A percentile compares a stretch with the other conserved stretches of the same genome.
These are phyloP conservation scores for Apodemus speciosus DNA, from an alignment of 2,113 vertebrate genomes.

Conservation along the genomic window DNA sequence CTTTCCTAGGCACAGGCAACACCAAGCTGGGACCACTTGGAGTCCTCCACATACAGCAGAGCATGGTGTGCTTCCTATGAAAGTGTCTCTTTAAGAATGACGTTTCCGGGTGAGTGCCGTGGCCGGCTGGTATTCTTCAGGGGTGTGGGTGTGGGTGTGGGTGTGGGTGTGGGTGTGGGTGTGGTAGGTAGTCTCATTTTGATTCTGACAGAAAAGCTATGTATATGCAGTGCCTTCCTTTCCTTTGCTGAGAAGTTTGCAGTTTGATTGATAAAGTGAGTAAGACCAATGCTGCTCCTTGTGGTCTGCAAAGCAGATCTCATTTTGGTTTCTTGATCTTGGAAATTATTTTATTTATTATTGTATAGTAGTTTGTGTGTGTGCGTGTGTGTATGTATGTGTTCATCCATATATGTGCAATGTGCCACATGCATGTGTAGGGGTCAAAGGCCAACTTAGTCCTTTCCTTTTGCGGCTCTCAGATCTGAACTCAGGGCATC, in stretches of 20 bases:
- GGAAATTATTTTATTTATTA: background rate
- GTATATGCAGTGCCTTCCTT: background rate
- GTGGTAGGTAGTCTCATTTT: background rate
- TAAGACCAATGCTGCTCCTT: background rate
- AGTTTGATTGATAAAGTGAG: background rate
- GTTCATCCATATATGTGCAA: too few species aligned
- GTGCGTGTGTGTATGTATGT: background rate
- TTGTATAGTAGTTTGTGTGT: background rate
- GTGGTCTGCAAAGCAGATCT: background rate
- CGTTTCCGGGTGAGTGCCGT: background rate
- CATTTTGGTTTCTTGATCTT: background rate
- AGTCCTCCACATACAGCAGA: background rate
- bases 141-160: too few species aligned
- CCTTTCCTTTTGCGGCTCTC: background rate
- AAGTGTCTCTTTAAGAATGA: conserved; percentile 22
- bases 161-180: too few species aligned
- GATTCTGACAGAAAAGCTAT: conserved; percentile 36
- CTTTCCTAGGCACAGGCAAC: background rate
- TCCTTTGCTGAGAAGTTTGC: background rate
- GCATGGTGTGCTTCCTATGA: background rate
- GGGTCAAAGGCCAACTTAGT: background rate
- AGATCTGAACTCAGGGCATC: background rate
- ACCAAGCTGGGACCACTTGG: background rate
- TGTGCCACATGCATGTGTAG: too few species aligned
- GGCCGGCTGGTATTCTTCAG: background rate